phyloP scores from a whole-genome alignment of 2,113 vertebrate species.

The Elgaria multicarinata region DNA sequence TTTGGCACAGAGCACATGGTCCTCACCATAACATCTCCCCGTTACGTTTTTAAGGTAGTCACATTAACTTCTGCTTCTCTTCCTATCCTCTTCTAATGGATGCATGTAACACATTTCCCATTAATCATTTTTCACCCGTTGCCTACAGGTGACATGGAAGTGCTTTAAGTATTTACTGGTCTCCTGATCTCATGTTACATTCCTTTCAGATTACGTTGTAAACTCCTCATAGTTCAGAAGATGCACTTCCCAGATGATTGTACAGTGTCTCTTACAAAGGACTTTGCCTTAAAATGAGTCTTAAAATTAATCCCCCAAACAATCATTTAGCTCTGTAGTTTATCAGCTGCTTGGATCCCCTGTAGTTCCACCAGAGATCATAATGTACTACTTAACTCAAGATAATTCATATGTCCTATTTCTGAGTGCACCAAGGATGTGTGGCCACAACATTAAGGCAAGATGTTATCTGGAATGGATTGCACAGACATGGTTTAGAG shows the following conservation, averaged over 20 bases:
- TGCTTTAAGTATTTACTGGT: background rate
- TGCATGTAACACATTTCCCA: background rate
- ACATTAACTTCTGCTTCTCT: background rate
- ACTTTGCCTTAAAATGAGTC: background rate
- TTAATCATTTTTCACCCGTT: background rate
- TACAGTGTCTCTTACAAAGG: background rate
- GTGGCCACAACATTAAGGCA: background rate
- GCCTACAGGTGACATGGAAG: background rate
- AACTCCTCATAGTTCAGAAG: background rate
- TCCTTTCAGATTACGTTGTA: slow-evolving; percentile 11
- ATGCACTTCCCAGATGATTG: background rate
- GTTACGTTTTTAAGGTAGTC: background rate
- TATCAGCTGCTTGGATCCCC: background rate
- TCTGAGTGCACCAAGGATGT: background rate
- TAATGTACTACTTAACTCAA: background rate
- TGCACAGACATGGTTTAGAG: background rate
- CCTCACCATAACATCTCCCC: background rate
- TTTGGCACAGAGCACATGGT: background rate
- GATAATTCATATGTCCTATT: background rate
- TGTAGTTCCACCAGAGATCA: background rate
- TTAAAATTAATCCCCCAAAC: slow-evolving; percentile 7
- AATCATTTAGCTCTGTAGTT: slow-evolving; percentile 2
- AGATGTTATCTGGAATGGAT: background rate
- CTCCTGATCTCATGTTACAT: background rate
- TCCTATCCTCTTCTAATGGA: background rate